phyloP scores from a whole-genome alignment of 2,113 vertebrate species.

The Toxotes chatareus region DNA sequence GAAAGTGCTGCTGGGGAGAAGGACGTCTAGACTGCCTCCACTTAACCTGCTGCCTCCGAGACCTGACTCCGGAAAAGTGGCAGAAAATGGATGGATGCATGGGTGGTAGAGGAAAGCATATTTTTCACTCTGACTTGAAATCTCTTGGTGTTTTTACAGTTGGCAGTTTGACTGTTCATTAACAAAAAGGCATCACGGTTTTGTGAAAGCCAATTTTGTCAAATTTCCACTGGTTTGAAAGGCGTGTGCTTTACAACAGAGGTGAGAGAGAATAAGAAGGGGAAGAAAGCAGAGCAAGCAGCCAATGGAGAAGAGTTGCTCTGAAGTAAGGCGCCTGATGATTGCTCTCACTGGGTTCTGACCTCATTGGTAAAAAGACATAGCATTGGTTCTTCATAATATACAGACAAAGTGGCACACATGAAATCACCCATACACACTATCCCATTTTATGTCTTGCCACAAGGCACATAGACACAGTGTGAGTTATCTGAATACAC shows the following conservation, averaged over 20 bases:
- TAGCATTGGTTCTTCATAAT: slow-evolving; percentile 20
- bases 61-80: too few species aligned
- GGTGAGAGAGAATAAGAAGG: background rate
- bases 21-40: too few species aligned
- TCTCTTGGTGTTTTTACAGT: background rate
- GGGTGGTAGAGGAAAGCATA: too few species aligned
- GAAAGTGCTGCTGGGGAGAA: too few species aligned
- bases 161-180: slow-evolving; percentile 3
- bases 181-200: slow-evolving; percentile 6
- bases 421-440: slow-evolving; percentile 33
- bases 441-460: slow-evolving; percentile 29
- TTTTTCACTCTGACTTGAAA: slow-evolving; percentile 1
- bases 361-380: slow-evolving; percentile 65
- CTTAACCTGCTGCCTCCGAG: too few species aligned
- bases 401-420: slow-evolving; percentile 23
- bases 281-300: background rate
- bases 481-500: slow-evolving; percentile 42
- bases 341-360: slow-evolving; percentile 58
- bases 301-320: slow-evolving; percentile 31
- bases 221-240: background rate
- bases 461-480: background rate
- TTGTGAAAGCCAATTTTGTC: background rate
- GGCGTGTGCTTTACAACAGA: background rate
- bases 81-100: too few species aligned
- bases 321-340: slow-evolving; percentile 34